A percentile compares a stretch with the other conserved stretches of the same genome.
Evolutionary conservation across 1,140 invertebrate genomes (phyloP).

Genomic region (Charaxes varanes): DNA sequence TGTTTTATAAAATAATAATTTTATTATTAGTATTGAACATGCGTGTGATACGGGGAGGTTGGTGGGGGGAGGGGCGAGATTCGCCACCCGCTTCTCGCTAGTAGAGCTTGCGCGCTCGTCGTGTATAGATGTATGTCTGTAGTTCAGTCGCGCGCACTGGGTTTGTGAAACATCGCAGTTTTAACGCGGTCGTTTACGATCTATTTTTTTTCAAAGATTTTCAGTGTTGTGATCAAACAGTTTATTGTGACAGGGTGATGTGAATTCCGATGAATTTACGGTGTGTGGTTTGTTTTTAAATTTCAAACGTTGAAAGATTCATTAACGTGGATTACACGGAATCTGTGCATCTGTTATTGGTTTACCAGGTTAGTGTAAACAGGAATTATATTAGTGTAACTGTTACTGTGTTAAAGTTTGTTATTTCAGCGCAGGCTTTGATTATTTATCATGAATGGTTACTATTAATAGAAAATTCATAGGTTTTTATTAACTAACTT

Average conservation of each 20-base stretch:
- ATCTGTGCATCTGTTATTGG: neutral
- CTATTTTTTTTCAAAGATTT: constrained; percentile 11
- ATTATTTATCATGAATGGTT: too few species aligned
- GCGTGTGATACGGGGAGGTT: neutral
- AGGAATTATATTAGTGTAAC: too few species aligned
- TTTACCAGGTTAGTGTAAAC: constrained; percentile 5
- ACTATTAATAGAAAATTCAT: too few species aligned
- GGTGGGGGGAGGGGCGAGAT: constrained; percentile 1
- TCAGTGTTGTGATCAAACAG: constrained; percentile 13
- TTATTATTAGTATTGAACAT: neutral
- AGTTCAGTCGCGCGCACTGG: neutral
- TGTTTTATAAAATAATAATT: too few species aligned
- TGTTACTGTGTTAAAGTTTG: too few species aligned
- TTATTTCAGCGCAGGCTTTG: too few species aligned
- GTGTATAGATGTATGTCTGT: constrained; percentile 9
- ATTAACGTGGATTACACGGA: constrained; percentile 4
- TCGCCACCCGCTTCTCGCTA: too few species aligned
- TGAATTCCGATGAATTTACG: constrained; percentile 14
- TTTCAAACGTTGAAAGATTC: neutral
- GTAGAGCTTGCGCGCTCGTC: constrained; percentile 27
- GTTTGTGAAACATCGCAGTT: constrained; percentile 12
- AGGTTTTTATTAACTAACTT: too few species aligned
- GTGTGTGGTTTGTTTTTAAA: constrained; percentile 13
- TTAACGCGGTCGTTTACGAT: constrained; percentile 6
- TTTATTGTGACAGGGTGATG: constrained; percentile 20